Conservation (phyloP, 2,113 vertebrate genomes). For the Stegastes partitus region DNA sequence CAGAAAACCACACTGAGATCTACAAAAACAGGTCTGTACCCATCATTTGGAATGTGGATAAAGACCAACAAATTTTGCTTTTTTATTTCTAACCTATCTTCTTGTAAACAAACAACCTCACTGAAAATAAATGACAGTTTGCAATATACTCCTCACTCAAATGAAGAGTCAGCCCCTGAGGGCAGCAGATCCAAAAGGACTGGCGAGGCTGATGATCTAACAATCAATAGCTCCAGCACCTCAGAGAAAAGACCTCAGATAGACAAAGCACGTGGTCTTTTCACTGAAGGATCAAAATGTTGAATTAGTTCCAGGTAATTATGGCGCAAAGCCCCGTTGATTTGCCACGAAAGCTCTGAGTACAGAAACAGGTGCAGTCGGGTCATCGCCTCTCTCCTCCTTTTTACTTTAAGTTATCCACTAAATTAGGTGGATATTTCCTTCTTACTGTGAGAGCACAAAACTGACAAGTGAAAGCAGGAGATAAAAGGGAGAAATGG, state of each 20-base stretch:
- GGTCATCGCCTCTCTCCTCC: background rate
- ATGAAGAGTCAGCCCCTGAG: background rate
- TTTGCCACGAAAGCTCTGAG: constrained; percentile 5
- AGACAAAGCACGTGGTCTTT: constrained; percentile 9
- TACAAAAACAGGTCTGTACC: background rate
- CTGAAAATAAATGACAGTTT: constrained; percentile 5
- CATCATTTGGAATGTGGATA: background rate
- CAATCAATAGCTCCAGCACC: constrained; percentile 26
- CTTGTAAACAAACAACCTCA: background rate
- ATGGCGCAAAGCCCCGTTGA: constrained; percentile 22
- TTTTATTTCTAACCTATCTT: background rate
- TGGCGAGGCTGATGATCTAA: background rate
- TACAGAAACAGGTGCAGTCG: too few species aligned
- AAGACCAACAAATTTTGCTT: background rate
- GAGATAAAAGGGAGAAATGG: background rate
- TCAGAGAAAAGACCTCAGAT: background rate
- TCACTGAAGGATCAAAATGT: constrained; percentile 18
- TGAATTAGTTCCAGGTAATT: constrained; percentile 25
- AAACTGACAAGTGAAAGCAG: background rate
- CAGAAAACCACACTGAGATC: background rate
- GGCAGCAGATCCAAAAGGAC: background rate
- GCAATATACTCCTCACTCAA: background rate
- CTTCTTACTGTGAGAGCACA: background rate
- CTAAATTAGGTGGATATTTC: background rate
- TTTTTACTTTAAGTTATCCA: background rate